Percentiles rank a stretch among this genome's conserved stretches.
These are phyloP conservation scores for Urocynchramus pylzowi DNA, from an alignment of 2,113 vertebrate genomes.

Conservation along the genomic window DNA sequence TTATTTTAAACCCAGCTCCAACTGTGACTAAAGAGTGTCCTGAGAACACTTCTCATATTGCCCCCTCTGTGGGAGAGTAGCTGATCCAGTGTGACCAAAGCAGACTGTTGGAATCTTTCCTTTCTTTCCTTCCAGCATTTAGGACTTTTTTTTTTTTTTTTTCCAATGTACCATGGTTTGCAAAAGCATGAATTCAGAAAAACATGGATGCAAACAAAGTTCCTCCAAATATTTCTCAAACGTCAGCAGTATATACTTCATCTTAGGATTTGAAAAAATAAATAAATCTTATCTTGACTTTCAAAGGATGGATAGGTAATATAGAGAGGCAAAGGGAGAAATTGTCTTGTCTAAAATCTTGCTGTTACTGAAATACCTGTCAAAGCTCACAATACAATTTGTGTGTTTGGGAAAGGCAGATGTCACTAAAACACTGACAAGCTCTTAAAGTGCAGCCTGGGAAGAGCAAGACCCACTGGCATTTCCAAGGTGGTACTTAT, in stretches of 20 bases:
- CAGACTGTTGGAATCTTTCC: not conserved
- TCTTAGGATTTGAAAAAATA: not conserved
- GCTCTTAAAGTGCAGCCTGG: not conserved
- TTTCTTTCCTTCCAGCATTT: not conserved
- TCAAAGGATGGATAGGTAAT: not conserved
- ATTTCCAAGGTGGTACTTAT: not conserved
- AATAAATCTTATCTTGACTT: not conserved
- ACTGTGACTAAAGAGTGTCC: not conserved
- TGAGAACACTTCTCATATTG: not conserved
- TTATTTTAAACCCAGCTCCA: not conserved
- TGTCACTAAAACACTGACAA: not conserved
- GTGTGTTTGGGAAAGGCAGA: not conserved
- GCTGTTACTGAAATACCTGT: not conserved
- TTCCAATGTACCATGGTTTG: not conserved
- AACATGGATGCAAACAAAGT: not conserved
- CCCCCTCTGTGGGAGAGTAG: not conserved
- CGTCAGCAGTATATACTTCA: fast-evolving
- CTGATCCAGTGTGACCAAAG: not conserved
- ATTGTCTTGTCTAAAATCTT: not conserved
- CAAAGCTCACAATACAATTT: not conserved
- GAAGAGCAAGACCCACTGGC: not conserved
- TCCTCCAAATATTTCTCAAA: not conserved
- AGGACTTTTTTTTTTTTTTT: not conserved
- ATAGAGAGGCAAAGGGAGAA: not conserved
- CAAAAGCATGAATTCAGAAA: not conserved